Conservation (phyloP, 2,888 invertebrate genomes). For the Phengaris arion region DNA sequence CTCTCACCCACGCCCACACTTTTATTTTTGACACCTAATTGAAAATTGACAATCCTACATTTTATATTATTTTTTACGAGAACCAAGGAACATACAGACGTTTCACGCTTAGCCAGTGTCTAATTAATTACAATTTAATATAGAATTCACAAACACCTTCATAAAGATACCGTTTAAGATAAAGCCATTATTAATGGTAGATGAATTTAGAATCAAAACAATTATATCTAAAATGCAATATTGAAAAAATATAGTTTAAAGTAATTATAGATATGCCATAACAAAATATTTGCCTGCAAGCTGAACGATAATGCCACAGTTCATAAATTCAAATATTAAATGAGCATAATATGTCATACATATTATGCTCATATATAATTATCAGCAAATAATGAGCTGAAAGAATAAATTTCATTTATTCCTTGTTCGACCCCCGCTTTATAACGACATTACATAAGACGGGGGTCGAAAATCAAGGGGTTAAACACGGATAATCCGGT, state of each 20-base stretch:
- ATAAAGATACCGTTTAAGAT: slow-evolving; percentile 7
- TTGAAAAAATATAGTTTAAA: neutral
- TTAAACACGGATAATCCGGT: too few species aligned
- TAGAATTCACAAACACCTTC: slow-evolving; percentile 17
- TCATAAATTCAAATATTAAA: neutral
- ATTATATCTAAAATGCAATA: slow-evolving; percentile 2
- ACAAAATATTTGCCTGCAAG: neutral
- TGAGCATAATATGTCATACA: too few species aligned
- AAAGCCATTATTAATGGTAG: neutral
- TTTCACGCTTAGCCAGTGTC: neutral
- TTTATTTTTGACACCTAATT: too few species aligned
- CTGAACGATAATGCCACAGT: neutral
- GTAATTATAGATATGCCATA: neutral
- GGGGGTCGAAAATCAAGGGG: too few species aligned
- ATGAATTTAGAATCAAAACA: neutral
- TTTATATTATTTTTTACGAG: neutral
- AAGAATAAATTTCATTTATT: too few species aligned
- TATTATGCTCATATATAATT: too few species aligned
- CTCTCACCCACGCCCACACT: too few species aligned
- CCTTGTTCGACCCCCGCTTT: too few species aligned
- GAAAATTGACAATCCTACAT: too few species aligned
- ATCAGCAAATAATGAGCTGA: too few species aligned
- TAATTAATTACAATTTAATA: slow-evolving; percentile 10
- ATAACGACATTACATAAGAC: too few species aligned
- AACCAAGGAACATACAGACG: neutral